Evolutionary conservation across 2,797 vertebrate species (phyloP).

Genomic region (Acipenser transmontanus): DNA sequence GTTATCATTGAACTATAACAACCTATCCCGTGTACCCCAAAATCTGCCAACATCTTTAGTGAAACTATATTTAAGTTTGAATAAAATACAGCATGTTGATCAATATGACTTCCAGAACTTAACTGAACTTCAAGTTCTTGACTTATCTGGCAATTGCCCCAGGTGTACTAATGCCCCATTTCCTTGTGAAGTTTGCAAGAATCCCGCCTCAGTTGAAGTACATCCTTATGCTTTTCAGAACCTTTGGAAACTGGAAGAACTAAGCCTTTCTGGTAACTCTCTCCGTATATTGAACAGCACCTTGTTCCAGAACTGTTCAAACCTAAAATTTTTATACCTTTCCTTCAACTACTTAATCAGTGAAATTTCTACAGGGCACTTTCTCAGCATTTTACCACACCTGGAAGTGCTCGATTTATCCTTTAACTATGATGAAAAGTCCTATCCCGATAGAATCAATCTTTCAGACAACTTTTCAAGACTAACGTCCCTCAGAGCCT

Average conservation of each 20-base stretch:
- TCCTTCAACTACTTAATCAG: slow-evolving; percentile 38
- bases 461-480: slow-evolving; percentile 36
- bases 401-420: slow-evolving; percentile 47
- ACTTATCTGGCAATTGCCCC: slow-evolving; percentile 51
- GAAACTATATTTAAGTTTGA: slow-evolving; percentile 30
- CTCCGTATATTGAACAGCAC: slow-evolving; percentile 22
- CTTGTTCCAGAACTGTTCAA: slow-evolving; percentile 37
- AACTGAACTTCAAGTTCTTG: slow-evolving; percentile 35
- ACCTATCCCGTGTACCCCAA: slow-evolving; percentile 29
- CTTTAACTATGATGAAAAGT: slow-evolving; percentile 37
- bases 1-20: slow-evolving; percentile 36
- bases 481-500: slow-evolving; percentile 30
- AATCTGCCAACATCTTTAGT: slow-evolving; percentile 27
- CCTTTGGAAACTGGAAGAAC: slow-evolving; percentile 18
- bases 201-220: slow-evolving; percentile 21
- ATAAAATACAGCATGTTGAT: slow-evolving; percentile 36
- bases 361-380: slow-evolving; percentile 30
- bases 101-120: slow-evolving; percentile 37
- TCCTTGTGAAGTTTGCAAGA: slow-evolving; percentile 39
- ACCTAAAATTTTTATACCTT: slow-evolving; percentile 39
- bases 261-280: slow-evolving; percentile 40
- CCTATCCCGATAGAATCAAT: slow-evolving; percentile 24
- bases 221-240: slow-evolving; percentile 20
- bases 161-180: slow-evolving; percentile 51
- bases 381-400: slow-evolving; percentile 34